Percentiles rank a stretch among this genome's conserved stretches.
Evolutionary conservation across 1,140 invertebrate species (phyloP).

Genomic region (Meloidogyne floridensis): DNA sequence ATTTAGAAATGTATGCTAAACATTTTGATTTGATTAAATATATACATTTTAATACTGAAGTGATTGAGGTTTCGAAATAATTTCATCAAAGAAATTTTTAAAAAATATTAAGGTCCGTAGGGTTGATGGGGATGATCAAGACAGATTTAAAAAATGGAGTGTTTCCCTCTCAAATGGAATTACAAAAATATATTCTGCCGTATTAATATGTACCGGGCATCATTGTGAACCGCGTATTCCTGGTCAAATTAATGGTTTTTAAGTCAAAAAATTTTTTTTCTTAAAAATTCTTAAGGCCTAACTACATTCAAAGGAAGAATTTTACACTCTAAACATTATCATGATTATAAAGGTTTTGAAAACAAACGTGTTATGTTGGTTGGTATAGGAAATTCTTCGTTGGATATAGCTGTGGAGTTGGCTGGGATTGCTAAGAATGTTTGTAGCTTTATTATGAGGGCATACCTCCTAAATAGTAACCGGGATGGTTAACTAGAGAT

Average conservation of each 20-base stretch:
- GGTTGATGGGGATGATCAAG: background rate
- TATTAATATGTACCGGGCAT: constrained; percentile 68
- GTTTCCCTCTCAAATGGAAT: constrained; percentile 46
- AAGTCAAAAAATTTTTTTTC: constrained; percentile 11
- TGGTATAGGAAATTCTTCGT: constrained; percentile 71
- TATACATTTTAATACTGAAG: constrained; percentile 65
- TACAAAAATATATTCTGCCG: constrained; percentile 52
- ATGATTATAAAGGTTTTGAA: constrained; percentile 65
- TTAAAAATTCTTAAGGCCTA: constrained; percentile 49
- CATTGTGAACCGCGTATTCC: constrained; percentile 66
- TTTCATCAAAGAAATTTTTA: constrained; percentile 21
- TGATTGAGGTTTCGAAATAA: constrained; percentile 50
- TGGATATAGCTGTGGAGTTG: constrained; percentile 70
- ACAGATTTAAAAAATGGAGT: constrained; percentile 35
- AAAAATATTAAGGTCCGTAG: constrained; percentile 37
- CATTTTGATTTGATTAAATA: constrained; percentile 66
- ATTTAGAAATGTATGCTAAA: constrained; percentile 67
- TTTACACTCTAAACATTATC: constrained; percentile 69
- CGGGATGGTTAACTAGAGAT: too few relatives aligned
- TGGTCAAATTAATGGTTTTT: constrained; percentile 53
- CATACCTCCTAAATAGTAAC: too few relatives aligned
- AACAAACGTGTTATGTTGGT: constrained; percentile 68
- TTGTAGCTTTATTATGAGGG: background rate
- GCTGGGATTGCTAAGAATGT: constrained; percentile 66
- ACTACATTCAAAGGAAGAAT: constrained; percentile 67